phyloP scores from a whole-genome alignment of 2,113 vertebrate genomes.

The Rhinoderma darwinii region DNA sequence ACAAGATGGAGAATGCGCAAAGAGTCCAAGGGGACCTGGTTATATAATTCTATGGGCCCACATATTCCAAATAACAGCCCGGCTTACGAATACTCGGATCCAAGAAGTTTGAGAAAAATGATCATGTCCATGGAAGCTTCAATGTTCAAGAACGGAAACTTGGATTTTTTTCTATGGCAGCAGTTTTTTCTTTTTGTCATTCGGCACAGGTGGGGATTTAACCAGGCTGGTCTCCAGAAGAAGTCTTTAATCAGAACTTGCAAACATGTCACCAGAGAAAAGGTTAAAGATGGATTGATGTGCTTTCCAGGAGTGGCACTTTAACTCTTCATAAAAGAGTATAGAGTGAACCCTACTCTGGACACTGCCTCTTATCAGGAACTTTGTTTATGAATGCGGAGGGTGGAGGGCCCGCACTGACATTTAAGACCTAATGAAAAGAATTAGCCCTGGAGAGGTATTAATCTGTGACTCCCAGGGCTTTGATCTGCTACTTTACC shows the following conservation, averaged over 20 bases:
- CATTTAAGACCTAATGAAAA: conserved; percentile 46
- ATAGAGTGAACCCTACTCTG: not conserved
- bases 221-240: not conserved
- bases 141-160: not conserved
- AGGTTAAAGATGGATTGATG: conserved; percentile 27
- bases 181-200: not conserved
- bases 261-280: conserved; percentile 23
- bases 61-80: no score
- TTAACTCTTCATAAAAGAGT: conserved; percentile 18
- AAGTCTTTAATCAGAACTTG: conserved; percentile 11
- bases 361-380: conserved; percentile 25
- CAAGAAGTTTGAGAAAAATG: not conserved
- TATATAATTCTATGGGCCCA: no score
- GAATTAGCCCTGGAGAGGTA: conserved; percentile 58
- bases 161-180: not conserved
- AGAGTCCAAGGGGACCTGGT: no score
- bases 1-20: no score
- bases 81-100: no score
- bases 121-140: not conserved
- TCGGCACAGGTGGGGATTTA: not conserved
- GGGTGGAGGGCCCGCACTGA: conserved; percentile 34
- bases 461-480: conserved; percentile 51
- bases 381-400: conserved; percentile 35
- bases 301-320: conserved; percentile 24
- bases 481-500: conserved; percentile 49